phyloP scores from a whole-genome alignment of 2,113 vertebrate genomes.

The Enhydra lutris region DNA sequence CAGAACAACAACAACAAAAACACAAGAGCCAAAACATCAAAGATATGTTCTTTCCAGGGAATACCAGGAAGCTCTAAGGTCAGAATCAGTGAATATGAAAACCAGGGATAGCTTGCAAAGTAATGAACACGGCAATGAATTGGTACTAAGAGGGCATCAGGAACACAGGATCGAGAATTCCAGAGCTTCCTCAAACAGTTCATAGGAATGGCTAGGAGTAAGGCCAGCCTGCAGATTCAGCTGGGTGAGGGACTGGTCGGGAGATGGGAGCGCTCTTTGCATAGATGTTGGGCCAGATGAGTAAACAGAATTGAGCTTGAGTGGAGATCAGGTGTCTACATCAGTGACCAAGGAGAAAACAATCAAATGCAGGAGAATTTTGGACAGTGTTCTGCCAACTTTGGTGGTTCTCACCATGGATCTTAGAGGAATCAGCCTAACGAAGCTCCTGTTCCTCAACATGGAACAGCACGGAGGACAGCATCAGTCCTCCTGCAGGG shows the following conservation, averaged over 20 bases:
- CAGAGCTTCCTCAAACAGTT: background rate
- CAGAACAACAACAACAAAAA: background rate
- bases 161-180: background rate
- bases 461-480: too few relatives aligned
- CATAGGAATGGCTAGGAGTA: background rate
- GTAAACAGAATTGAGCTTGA: background rate
- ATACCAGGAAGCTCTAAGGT: background rate
- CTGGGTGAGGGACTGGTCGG: background rate
- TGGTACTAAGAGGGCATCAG: background rate
- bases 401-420: background rate
- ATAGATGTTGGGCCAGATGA: background rate
- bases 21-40: background rate
- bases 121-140: background rate
- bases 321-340: background rate
- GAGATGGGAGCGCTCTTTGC: background rate
- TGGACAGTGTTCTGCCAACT: background rate
- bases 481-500: background rate
- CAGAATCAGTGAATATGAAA: background rate
- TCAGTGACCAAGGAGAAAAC: background rate
- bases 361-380: background rate
- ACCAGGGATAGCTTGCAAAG: background rate
- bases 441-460: background rate
- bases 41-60: background rate
- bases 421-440: background rate
- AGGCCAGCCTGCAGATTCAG: background rate